Evolutionary conservation across 2,113 vertebrate genomes (phyloP).

Genomic region (Lepus europaeus): DNA sequence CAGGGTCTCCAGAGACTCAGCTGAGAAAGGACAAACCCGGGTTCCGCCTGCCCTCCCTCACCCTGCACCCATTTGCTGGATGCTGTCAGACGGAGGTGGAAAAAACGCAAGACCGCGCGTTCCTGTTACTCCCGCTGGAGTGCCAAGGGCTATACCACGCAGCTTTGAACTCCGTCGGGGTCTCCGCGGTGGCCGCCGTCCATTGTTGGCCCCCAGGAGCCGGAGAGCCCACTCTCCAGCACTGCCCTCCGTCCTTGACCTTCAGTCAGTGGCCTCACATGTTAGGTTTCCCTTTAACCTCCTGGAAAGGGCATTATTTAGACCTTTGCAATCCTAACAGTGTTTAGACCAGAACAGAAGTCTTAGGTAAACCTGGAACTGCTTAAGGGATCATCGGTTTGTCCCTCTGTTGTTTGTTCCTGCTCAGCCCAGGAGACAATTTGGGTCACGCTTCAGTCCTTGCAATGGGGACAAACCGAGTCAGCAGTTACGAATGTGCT

Average conservation of each 20-base stretch:
- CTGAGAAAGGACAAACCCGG: background rate
- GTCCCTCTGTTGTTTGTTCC: background rate
- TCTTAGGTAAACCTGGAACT: background rate
- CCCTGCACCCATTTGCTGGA: constrained; percentile 38
- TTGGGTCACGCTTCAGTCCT: background rate
- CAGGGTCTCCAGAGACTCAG: background rate
- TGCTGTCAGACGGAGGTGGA: background rate
- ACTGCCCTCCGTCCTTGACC: constrained; percentile 34
- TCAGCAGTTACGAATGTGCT: constrained; percentile 38
- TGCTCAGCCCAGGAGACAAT: background rate
- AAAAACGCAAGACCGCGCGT: background rate
- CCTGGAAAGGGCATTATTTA: background rate
- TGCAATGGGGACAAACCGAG: constrained; percentile 47
- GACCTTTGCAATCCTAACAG: background rate
- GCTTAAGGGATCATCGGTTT: background rate
- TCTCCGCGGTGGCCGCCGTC: background rate
- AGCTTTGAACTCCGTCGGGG: background rate
- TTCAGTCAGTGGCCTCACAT: constrained; percentile 1
- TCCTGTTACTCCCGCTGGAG: background rate
- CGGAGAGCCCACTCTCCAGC: background rate
- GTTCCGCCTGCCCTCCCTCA: background rate
- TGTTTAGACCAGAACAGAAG: background rate
- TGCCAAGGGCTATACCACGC: constrained; percentile 39
- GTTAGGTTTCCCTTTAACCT: background rate
- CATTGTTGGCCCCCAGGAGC: background rate